Evolutionary conservation across 2,888 invertebrate genomes (phyloP), one percentile per base, ranked within the genome.

Genomic region (Ectobius pallidus): DNA sequence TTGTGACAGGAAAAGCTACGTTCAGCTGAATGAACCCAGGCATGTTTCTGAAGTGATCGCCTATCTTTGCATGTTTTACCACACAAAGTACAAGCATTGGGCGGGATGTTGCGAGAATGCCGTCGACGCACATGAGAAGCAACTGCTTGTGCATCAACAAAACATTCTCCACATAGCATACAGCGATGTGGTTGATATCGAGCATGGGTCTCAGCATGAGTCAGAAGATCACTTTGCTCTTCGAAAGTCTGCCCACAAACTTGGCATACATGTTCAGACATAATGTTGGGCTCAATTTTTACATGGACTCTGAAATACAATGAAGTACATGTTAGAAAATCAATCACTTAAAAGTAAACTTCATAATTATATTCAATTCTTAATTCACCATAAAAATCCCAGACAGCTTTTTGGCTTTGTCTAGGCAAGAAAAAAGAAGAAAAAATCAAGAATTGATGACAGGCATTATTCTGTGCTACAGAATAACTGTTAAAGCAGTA

Each of bases 201-300:
- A 52, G 92, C 90, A 82, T 94, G 93, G 4, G 90, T 85, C 84
- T 93, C 93, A 0, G 92, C 92, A 83, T 93, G 93, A 22, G 93
- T 92, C 58, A 92, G 84, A 22, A 75, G 69, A 20, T 73, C 73
- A 9, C 67, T 22, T 22, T 74, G 73, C 25, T 67, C 69, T 16
- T 71, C 16, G 65, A 92, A 94, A 75, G 88, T 88, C 83, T 92
- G 92, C 62, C 93, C 93, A 81, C 94, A 94, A 44, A 91, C 92
- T 80, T 90, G 91, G 81, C 94, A 94, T 76, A 90, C 87, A 81
- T 93, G 92, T 73, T 86, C 87, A 73, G 81, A 61, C 4, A 20
- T 25, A 32, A 39, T 69, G n/a, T 39, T 55, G 16, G 42, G 52
- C 44, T 76, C 76, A 3, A 67, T 20, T 69, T 76, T 76, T 22